Conservation (phyloP, 2,888 invertebrate species). For the Sarcophaga caerulescens region DNA sequence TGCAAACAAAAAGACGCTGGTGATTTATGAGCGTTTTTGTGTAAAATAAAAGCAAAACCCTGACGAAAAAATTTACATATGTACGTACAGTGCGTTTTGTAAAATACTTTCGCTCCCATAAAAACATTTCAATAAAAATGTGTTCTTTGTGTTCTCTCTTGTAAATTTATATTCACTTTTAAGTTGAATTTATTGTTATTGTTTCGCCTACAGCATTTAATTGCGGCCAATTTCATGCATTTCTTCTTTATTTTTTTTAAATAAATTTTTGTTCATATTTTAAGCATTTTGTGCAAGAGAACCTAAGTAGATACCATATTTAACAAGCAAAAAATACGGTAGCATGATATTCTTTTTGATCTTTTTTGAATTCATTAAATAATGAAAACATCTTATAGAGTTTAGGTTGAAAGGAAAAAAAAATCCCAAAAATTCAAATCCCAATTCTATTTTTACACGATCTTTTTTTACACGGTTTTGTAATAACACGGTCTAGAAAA, state of each 20-base stretch:
- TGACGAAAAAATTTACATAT: neutral
- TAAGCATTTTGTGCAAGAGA: no score
- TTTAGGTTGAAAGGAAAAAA: neutral
- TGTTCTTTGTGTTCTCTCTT: neutral
- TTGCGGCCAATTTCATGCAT: neutral
- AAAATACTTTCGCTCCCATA: neutral
- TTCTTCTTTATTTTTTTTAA: no score
- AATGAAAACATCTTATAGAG: neutral
- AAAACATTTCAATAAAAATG: constrained; percentile 19
- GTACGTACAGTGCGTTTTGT: constrained; percentile 1
- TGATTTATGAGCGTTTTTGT: constrained; percentile 1
- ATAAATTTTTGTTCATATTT: no score
- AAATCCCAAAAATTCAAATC: neutral
- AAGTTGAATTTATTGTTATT: no score
- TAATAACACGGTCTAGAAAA: no score
- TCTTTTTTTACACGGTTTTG: no score
- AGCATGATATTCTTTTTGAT: neutral
- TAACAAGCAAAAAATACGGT: no score
- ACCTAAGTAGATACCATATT: no score
- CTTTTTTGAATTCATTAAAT: no score
- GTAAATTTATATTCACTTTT: no score
- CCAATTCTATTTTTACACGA: no score
- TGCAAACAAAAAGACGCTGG: constrained; percentile 10
- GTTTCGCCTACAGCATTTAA: constrained; percentile 2
- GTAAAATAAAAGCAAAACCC: neutral